Percentiles rank a stretch among this genome's conserved stretches.
phyloP scores from a whole-genome alignment of 2,888 invertebrate genomes.

The Pardosa pseudoannulata region DNA sequence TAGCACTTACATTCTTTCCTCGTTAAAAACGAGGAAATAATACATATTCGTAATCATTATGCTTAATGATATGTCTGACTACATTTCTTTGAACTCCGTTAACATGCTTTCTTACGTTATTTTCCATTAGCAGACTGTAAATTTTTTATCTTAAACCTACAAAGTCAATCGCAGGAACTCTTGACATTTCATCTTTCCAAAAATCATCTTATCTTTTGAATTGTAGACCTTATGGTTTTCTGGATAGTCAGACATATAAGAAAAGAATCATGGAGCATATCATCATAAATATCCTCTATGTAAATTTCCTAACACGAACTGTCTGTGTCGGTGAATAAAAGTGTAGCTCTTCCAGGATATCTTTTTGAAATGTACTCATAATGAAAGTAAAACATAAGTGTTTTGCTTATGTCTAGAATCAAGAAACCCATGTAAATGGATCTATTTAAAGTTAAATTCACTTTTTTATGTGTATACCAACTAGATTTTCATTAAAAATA shows the following conservation, averaged over 20 bases:
- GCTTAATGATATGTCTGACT: background rate
- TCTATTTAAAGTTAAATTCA: background rate
- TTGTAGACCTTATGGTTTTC: background rate
- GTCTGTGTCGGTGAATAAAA: too few species aligned
- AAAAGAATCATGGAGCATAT: background rate
- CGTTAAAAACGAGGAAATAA: background rate
- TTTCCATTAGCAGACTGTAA: background rate
- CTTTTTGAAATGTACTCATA: too few species aligned
- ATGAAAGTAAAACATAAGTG: too few species aligned
- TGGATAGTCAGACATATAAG: background rate
- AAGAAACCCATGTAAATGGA: too few species aligned
- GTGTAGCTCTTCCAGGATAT: too few species aligned
- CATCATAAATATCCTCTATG: too few species aligned
- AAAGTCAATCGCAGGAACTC: too few species aligned
- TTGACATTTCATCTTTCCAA: too few species aligned
- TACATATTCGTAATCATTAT: background rate
- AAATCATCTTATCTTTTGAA: background rate
- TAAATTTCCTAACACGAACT: too few species aligned
- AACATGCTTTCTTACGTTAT: background rate
- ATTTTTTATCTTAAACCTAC: too few species aligned
- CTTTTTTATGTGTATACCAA: background rate
- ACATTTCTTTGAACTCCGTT: background rate
- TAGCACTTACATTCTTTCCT: background rate
- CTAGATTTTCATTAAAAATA: background rate
- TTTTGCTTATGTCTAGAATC: too few species aligned